Evolutionary conservation across 2,888 invertebrate species (phyloP).

Genomic region (Noctua fimbriata): DNA sequence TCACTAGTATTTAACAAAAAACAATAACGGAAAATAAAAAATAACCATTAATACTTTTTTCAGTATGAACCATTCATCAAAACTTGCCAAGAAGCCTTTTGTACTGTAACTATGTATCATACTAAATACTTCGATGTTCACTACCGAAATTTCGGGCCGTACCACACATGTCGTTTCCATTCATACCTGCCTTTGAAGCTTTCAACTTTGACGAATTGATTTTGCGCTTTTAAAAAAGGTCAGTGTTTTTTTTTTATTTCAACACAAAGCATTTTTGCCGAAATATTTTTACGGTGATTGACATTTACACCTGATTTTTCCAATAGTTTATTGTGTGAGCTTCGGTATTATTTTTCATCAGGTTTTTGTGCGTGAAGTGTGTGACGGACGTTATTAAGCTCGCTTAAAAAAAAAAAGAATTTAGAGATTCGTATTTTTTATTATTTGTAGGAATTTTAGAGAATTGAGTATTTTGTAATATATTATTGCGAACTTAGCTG

Average conservation of each 20-base stretch:
- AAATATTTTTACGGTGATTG: slow-evolving; percentile 65
- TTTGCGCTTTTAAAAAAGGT: slow-evolving; percentile 51
- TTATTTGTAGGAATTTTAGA: neutral
- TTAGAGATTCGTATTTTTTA: neutral
- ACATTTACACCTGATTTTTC: slow-evolving; percentile 58
- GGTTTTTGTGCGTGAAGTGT: slow-evolving; percentile 12
- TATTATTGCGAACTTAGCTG: neutral
- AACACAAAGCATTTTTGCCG: slow-evolving; percentile 63
- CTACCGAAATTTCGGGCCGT: slow-evolving; percentile 14
- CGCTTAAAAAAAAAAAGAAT: neutral
- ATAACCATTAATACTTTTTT: neutral
- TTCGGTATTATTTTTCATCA: slow-evolving; percentile 43
- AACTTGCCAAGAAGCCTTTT: neutral
- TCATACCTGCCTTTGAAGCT: slow-evolving; percentile 44
- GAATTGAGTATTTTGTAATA: no score
- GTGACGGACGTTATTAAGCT: neutral
- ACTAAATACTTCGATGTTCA: neutral
- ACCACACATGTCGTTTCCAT: slow-evolving; percentile 17
- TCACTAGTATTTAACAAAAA: neutral
- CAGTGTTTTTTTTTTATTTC: slow-evolving; percentile 36
- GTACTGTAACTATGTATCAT: neutral
- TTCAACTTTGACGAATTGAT: slow-evolving; percentile 63
- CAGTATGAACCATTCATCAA: neutral
- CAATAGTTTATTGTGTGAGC: slow-evolving; percentile 51
- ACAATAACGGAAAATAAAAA: neutral